Conservation (phyloP, 2,797 vertebrate genomes). For the Danionella dracula region DNA sequence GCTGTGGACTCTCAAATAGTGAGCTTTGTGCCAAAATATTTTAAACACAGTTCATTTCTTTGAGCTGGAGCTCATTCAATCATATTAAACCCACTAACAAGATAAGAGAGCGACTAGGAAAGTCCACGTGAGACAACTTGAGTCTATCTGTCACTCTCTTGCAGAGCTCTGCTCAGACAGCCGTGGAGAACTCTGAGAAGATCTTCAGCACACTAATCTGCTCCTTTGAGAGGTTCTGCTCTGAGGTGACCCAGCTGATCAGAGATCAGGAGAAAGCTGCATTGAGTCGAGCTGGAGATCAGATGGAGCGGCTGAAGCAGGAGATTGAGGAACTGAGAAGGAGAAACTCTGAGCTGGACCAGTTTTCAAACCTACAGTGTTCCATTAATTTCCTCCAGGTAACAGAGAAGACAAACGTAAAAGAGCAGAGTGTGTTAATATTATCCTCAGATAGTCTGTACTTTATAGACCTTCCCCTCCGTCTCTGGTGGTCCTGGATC, state of each 20-base stretch:
- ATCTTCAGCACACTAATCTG: neutral
- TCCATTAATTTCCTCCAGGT: neutral
- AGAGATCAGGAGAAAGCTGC: neutral
- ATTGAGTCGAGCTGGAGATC: neutral
- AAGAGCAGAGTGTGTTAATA: too few relatives aligned
- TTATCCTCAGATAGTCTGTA: too few relatives aligned
- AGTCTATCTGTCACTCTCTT: neutral
- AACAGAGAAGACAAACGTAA: neutral
- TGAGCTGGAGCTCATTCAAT: neutral
- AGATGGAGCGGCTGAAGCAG: neutral
- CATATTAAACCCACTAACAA: neutral
- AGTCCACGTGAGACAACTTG: neutral
- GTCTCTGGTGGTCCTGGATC: neutral
- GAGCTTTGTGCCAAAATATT: neutral
- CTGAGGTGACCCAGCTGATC: neutral
- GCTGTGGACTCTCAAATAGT: neutral
- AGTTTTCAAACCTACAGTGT: neutral
- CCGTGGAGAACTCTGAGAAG: neutral
- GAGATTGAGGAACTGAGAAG: neutral
- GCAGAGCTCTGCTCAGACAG: neutral
- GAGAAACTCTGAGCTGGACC: neutral
- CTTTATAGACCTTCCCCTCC: neutral
- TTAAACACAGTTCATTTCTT: neutral
- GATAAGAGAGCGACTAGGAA: neutral
- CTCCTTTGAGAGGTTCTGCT: neutral